Percentiles rank a stretch among this genome's conserved stretches.
Conservation (phyloP, 1,140 invertebrate species). For the Trichomalopsis sarcophagae region DNA sequence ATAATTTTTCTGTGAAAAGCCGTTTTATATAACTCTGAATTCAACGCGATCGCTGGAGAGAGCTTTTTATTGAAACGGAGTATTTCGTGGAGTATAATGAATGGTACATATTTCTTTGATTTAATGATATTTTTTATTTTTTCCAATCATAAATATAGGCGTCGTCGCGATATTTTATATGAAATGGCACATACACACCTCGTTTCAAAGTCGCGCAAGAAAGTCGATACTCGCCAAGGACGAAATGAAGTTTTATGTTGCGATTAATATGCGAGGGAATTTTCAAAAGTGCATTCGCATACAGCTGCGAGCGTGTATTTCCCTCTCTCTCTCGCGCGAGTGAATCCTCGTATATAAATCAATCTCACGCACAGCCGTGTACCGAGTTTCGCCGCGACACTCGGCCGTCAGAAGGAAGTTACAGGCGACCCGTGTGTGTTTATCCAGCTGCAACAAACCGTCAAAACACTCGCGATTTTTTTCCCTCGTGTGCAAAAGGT, state of each 20-base stretch:
- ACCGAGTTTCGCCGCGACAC: too few relatives aligned
- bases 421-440: not conserved
- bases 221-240: not conserved
- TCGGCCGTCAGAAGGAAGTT: not conserved
- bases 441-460: not conserved
- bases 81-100: too few relatives aligned
- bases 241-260: not conserved
- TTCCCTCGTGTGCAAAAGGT: not conserved
- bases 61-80: too few relatives aligned
- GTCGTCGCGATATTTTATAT: not conserved
- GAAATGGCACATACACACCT: not conserved
- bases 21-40: too few relatives aligned
- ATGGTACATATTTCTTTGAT: too few relatives aligned
- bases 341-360: not conserved
- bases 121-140: too few relatives aligned
- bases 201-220: not conserved
- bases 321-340: too few relatives aligned
- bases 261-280: not conserved
- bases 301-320: too few relatives aligned
- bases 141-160: too few relatives aligned
- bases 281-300: too few relatives aligned
- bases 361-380: not conserved
- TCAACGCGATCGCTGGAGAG: too few relatives aligned
- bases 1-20: too few relatives aligned
- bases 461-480: not conserved